These are phyloP conservation scores for Gambelia wislizenii DNA, from an alignment of 2,797 vertebrate species.

Conservation along the genomic window DNA sequence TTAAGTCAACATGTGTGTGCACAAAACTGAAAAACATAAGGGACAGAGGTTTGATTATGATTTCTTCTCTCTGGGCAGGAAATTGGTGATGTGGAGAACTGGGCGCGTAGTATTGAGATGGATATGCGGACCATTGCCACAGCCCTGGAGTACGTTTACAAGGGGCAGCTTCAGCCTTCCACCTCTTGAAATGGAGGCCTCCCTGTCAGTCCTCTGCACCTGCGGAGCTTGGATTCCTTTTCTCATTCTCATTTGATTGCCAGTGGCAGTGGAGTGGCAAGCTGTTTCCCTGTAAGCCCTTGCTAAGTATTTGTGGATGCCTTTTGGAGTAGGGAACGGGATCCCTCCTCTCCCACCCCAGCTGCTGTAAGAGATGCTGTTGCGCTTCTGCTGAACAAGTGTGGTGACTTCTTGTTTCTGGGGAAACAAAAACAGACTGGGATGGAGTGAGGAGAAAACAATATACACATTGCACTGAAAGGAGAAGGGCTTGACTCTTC, in stretches of 20 bases:
- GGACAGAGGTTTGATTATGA: background rate
- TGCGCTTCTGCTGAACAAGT: background rate
- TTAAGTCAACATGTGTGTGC: too few species aligned
- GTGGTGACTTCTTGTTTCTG: too few species aligned
- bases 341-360: background rate
- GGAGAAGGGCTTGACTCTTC: background rate
- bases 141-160: constrained; percentile 93
- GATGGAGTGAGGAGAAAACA: background rate
- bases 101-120: constrained; percentile 96
- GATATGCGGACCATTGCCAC: constrained; percentile 96
- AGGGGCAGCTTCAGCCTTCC: constrained; percentile 89
- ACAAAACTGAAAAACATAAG: background rate
- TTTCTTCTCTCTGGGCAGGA: constrained; percentile 79
- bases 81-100: constrained; percentile 97
- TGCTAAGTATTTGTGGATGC: background rate
- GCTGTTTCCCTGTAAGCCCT: background rate
- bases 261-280: background rate
- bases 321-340: background rate
- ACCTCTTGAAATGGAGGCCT: constrained; percentile 74
- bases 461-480: background rate
- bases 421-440: background rate
- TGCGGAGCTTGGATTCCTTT: constrained; percentile 4
- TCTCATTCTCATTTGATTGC: background rate
- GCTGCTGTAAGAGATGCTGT: background rate
- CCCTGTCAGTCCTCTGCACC: too few species aligned